Evolutionary conservation across 1,140 invertebrate genomes (phyloP).

Genomic region (Fopius arisanus): DNA sequence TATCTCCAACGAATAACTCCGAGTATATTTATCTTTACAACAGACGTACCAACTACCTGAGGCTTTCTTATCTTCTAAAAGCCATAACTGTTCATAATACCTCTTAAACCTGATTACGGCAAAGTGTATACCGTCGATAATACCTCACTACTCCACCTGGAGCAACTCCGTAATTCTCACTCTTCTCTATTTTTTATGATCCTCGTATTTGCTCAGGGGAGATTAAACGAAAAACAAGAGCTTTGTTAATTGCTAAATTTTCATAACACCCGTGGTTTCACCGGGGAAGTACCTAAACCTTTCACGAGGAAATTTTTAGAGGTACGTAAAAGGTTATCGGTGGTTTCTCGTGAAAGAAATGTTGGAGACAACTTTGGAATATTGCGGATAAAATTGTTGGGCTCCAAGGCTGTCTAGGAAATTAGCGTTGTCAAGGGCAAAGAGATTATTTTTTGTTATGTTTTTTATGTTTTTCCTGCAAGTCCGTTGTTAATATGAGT

Average conservation of each 20-base stretch:
- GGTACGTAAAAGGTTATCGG: too few species aligned
- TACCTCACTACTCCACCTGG: not conserved
- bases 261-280: too few species aligned
- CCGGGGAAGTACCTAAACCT: too few species aligned
- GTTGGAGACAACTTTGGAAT: too few species aligned
- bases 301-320: too few species aligned
- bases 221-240: not conserved
- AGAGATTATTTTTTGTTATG: too few species aligned
- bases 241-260: not conserved
- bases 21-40: not conserved
- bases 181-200: not conserved
- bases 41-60: not conserved
- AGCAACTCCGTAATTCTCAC: not conserved
- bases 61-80: not conserved
- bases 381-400: too few species aligned
- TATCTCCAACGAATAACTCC: not conserved
- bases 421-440: too few species aligned
- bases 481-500: too few species aligned
- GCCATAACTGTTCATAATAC: conserved; percentile 1
- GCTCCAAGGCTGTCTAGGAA: too few species aligned
- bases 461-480: too few species aligned
- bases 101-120: not conserved
- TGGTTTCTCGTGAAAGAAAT: too few species aligned
- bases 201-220: not conserved
- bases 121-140: not conserved